Evolutionary conservation across 2,797 vertebrate genomes (phyloP).

Genomic region (Channa striata): DNA sequence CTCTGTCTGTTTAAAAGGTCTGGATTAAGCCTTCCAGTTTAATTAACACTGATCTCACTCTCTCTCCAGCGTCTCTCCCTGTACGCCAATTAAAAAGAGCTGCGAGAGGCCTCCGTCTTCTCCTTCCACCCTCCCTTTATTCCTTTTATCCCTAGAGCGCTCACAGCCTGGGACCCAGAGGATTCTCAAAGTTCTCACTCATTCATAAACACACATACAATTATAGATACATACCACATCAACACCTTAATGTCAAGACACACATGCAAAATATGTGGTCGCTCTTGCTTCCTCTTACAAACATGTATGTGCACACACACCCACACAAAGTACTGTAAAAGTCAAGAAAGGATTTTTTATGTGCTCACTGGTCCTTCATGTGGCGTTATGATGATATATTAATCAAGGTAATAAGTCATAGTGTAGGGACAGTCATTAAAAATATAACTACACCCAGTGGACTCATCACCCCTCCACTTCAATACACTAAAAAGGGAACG

Average conservation of each 20-base stretch:
- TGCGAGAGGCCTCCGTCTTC: conserved; percentile 43
- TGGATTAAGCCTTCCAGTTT: conserved; percentile 81
- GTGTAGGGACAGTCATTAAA: conserved; percentile 72
- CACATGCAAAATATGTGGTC: conserved; percentile 77
- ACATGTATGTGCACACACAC: conserved; percentile 67
- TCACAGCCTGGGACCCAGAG: conserved; percentile 59
- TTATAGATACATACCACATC: conserved; percentile 25
- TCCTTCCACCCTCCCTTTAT: conserved; percentile 24
- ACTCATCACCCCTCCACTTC: conserved; percentile 55
- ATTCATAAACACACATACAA: conserved; percentile 51
- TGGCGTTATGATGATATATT: conserved; percentile 85
- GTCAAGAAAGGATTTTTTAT: conserved; percentile 60
- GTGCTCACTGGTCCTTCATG: conserved; percentile 65
- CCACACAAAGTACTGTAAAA: conserved; percentile 5
- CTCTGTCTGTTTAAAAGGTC: conserved; percentile 89
- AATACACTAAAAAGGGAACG: conserved; percentile 51
- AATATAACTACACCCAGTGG: conserved; percentile 65
- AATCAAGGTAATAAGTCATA: conserved; percentile 77
- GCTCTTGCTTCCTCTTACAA: conserved; percentile 72
- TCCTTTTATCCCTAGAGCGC: conserved; percentile 62
- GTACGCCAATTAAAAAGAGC: conserved; percentile 75
- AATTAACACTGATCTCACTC: conserved; percentile 84
- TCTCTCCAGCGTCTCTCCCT: conserved; percentile 55
- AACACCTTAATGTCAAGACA: conserved; percentile 53
- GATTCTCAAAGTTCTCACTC: conserved; percentile 45